Conservation (phyloP, 1,140 invertebrate species). For the Aricia agestis region DNA sequence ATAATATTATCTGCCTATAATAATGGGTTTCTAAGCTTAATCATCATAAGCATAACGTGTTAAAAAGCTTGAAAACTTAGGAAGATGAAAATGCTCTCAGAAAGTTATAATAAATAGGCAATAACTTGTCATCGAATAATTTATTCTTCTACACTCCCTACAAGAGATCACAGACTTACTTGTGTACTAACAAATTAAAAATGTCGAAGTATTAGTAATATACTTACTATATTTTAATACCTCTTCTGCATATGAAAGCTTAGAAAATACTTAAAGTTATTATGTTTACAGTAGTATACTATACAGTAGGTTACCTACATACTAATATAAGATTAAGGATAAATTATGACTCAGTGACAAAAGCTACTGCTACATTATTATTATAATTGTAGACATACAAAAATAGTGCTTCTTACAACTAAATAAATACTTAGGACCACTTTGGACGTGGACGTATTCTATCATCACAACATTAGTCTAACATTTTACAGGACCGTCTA, state of each 20-base stretch:
- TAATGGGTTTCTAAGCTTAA: no score
- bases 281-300: background rate
- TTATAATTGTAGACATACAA: conserved; percentile 1
- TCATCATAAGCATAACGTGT: no score
- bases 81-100: no score
- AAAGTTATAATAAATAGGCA: conserved; percentile 9
- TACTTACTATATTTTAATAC: background rate
- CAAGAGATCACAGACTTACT: conserved; percentile 13
- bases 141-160: conserved; percentile 12
- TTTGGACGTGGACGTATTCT: background rate
- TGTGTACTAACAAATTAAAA: conserved; percentile 5
- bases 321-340: background rate
- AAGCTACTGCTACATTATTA: background rate
- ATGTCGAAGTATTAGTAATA: background rate
- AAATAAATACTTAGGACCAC: conserved; percentile 13
- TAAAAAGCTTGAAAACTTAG: no score
- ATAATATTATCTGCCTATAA: no score
- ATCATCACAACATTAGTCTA: conserved; percentile 6
- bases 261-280: background rate
- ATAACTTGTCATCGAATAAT: background rate
- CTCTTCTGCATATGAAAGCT: background rate
- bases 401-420: conserved; percentile 3
- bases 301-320: background rate
- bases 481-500: conserved; percentile 1
- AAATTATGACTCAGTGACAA: background rate